Percentiles rank a stretch among this genome's conserved stretches.
Evolutionary conservation across 2,797 vertebrate genomes (phyloP).

Genomic region (Eleutherodactylus coqui): DNA sequence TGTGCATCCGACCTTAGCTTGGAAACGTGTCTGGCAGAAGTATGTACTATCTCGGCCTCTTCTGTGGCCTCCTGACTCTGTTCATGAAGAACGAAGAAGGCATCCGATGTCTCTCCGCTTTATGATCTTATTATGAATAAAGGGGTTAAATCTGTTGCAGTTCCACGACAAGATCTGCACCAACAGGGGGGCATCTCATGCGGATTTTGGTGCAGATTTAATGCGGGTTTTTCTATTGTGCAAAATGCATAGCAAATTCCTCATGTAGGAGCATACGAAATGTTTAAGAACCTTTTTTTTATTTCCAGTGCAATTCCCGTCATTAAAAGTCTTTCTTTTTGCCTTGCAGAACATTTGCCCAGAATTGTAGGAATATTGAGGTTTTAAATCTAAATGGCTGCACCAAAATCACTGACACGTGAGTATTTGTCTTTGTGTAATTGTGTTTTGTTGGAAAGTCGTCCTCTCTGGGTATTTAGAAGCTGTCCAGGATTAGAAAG

Average conservation of each 20-base stretch:
- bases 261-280: too few species aligned
- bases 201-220: too few species aligned
- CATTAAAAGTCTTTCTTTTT: constrained; percentile 62
- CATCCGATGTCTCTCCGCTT: neutral
- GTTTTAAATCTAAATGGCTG: constrained; percentile 95
- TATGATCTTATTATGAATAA: too few species aligned
- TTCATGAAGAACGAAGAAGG: neutral
- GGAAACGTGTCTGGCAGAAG: too few species aligned
- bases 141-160: too few species aligned
- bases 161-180: too few species aligned
- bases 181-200: too few species aligned
- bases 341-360: constrained; percentile 88
- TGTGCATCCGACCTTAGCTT: too few species aligned
- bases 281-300: neutral
- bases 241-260: too few species aligned
- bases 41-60: too few species aligned
- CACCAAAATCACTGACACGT: constrained; percentile 98
- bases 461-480: neutral
- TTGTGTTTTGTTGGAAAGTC: neutral
- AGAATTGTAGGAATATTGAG: constrained; percentile 98
- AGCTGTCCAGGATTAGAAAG: neutral
- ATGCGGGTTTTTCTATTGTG: too few species aligned
- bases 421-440: constrained; percentile 65
- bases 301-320: neutral
- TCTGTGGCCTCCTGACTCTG: neutral